phyloP scores from a whole-genome alignment of 2,888 invertebrate genomes.

The Nomada hirtipes region DNA sequence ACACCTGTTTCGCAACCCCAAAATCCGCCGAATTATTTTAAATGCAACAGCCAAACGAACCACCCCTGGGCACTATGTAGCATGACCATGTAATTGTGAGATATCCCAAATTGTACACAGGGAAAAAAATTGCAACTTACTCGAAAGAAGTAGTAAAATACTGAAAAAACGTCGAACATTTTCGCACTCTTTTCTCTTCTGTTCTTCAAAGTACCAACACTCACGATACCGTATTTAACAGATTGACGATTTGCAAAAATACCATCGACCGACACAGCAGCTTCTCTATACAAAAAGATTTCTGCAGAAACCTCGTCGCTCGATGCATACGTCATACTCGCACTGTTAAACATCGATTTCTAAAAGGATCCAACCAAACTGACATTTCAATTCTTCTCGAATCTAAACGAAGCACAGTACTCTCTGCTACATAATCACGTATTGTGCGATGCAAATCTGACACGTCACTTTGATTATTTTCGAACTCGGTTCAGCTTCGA shows the following conservation, averaged over 20 bases:
- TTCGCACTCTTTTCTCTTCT: constrained; percentile 23
- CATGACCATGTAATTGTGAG: neutral
- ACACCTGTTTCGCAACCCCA: too few species aligned
- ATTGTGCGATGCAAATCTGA: too few species aligned
- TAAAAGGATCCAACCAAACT: too few species aligned
- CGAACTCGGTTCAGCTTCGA: too few species aligned
- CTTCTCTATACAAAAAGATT: constrained; percentile 7
- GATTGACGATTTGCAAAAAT: neutral
- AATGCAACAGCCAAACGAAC: too few species aligned
- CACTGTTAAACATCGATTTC: neutral
- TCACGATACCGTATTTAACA: neutral
- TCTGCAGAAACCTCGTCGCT: neutral
- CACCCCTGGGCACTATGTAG: neutral
- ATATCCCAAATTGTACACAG: neutral
- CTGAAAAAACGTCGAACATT: constrained; percentile 59
- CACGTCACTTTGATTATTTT: too few species aligned
- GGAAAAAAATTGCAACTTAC: constrained; percentile 43
- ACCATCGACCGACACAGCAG: neutral
- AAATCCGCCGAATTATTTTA: too few species aligned
- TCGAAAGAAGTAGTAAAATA: constrained; percentile 58
- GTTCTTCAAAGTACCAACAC: neutral
- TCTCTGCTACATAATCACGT: too few species aligned
- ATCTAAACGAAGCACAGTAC: too few species aligned
- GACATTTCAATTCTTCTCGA: neutral
- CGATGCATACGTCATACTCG: constrained; percentile 18